Base-by-base conservation (phyloP, 2,113 vertebrate species). In the Anas platyrhynchos region DNA sequence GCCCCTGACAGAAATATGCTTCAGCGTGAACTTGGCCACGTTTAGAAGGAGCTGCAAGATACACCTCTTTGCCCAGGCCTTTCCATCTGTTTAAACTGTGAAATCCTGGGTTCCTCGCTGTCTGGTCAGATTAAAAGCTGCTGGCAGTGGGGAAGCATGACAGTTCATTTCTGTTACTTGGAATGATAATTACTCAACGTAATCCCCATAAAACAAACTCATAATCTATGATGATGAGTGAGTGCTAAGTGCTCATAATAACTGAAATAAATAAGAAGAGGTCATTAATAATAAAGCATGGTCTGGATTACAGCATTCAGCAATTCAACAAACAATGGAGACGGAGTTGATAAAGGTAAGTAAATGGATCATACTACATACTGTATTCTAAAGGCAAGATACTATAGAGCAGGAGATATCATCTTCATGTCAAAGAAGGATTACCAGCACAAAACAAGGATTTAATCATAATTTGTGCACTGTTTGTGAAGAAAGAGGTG, bases 21-120 rank as follows among this genome's bases (percentile, higher is more conserved):
- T 94, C 91, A 96, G 92, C 48, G 25, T 55, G 92, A 97, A 96
- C 80, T 95, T 93, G 96, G 93, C 96, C 3, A 34, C 73, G 83
- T 95, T 96, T 96, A 94, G 95, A 95, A 96, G 93, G 85, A 84
- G 73, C 84, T 95, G 95, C 82, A 96, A 97, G 94, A 84, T 89
- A 79, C 61, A 95, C 90, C 95, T 96, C 91, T 96, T 95, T 95
- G 91, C 93, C 94, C 94, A 95, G 91, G 87, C 86, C 94, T 96
- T 97, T 97, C 96, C 96, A 97, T 97, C 96, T 97, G 96, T 94
- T 95, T 97, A 89, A 96, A 94, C 96, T 95, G 96, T 96, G 96
- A 97, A 97, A 92, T 95, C 93, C 96, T 97, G 74, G 46, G 95
- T 94, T 97, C 95, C 78, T 95, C 0, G 78, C 97, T 97, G 96